A percentile compares a stretch with the other conserved stretches of the same genome.
Evolutionary conservation across 2,797 vertebrate genomes (phyloP).

Genomic region (Lerista edwardsae): DNA sequence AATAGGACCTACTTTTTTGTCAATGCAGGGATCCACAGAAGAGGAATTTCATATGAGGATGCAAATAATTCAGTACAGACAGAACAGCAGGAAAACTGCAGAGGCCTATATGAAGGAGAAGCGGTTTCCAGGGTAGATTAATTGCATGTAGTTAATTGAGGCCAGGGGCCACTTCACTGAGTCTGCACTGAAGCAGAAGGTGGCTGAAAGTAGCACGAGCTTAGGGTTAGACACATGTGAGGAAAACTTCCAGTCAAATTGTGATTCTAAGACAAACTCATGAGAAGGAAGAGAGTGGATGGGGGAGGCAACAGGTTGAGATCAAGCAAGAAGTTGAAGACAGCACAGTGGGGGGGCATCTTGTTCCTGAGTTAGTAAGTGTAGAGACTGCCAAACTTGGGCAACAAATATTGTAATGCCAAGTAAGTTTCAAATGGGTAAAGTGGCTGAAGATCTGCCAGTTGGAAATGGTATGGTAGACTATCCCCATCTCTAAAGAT

Average conservation of each 20-base stretch:
- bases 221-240: too few relatives aligned
- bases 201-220: not conserved
- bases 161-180: too few relatives aligned
- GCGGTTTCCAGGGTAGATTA: too few relatives aligned
- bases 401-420: too few relatives aligned
- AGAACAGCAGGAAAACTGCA: not conserved
- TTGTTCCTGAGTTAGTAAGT: not conserved
- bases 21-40: not conserved
- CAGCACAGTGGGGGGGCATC: not conserved
- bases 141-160: too few relatives aligned
- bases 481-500: not conserved
- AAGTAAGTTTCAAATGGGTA: not conserved
- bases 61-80: not conserved
- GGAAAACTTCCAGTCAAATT: not conserved
- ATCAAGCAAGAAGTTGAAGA: not conserved
- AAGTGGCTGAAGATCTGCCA: not conserved
- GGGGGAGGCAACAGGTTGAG: not conserved
- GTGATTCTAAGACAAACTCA: not conserved
- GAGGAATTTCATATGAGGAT: not conserved
- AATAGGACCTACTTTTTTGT: not conserved
- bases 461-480: not conserved
- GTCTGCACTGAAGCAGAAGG: not conserved
- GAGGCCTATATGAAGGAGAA: not conserved
- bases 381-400: not conserved
- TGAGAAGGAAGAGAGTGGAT: not conserved